These are phyloP conservation scores for Percina caprodes DNA, from an alignment of 2,113 vertebrate genomes.

Conservation along the genomic window DNA sequence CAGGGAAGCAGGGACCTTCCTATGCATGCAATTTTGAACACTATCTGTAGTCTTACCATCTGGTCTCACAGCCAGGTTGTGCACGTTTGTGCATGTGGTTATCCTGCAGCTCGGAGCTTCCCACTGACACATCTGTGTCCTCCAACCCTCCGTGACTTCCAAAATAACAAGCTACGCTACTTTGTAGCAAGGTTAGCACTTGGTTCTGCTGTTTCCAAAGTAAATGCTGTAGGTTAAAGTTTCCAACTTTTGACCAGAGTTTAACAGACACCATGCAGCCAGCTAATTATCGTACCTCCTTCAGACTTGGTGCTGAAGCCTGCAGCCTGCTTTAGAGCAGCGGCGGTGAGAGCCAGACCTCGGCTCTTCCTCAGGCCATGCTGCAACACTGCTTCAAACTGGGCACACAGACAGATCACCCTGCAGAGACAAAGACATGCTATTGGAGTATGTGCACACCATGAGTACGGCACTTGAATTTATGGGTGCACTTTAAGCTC, in stretches of 20 bases:
- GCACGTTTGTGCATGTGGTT: background rate
- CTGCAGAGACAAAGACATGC: constrained; percentile 77
- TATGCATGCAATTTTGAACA: background rate
- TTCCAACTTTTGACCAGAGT: background rate
- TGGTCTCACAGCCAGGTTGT: background rate
- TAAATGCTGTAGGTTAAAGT: background rate
- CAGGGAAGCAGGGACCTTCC: background rate
- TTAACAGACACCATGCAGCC: background rate
- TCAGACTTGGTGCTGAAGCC: constrained; percentile 94
- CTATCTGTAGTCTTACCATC: background rate
- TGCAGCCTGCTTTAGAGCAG: constrained; percentile 95
- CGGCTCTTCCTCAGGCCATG: constrained; percentile 94
- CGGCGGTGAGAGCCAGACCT: constrained; percentile 94
- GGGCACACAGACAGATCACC: constrained; percentile 97
- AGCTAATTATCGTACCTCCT: constrained; percentile 83
- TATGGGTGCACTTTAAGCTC: background rate
- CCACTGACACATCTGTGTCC: background rate
- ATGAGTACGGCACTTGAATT: background rate
- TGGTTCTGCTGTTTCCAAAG: background rate
- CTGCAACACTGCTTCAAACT: constrained; percentile 96
- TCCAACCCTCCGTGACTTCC: background rate
- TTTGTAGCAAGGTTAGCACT: background rate
- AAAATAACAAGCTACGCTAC: constrained; percentile 4
- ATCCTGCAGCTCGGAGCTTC: background rate
- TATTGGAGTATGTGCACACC: background rate